These are phyloP conservation scores for Epicampocera succincta DNA, from an alignment of 2,888 invertebrate genomes.

Conservation along the genomic window DNA sequence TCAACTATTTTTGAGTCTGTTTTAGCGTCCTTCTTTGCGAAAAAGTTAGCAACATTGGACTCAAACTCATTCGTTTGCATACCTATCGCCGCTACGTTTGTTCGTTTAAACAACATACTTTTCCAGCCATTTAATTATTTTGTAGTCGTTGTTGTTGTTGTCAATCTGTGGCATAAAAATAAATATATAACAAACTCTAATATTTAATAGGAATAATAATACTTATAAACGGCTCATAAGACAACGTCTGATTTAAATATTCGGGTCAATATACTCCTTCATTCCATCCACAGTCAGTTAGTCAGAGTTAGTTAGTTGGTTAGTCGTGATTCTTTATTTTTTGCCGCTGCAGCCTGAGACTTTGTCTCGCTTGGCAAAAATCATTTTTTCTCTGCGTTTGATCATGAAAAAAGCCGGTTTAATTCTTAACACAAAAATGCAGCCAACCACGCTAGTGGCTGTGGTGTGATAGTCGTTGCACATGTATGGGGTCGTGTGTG, in stretches of 20 bases:
- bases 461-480: constrained; percentile 4
- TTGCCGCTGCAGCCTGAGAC: constrained; percentile 29
- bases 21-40: no score
- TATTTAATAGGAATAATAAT: constrained; percentile 24
- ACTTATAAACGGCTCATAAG: constrained; percentile 19
- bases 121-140: not conserved
- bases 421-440: constrained; percentile 63
- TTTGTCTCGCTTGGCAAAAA: constrained; percentile 57
- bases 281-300: constrained; percentile 51
- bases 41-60: no score
- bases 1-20: no score
- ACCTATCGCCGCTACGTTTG: not conserved
- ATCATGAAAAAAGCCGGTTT: constrained; percentile 69
- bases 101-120: constrained; percentile 4
- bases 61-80: no score
- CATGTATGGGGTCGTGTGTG: constrained; percentile 4
- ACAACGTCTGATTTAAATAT: constrained; percentile 55
- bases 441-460: constrained; percentile 54
- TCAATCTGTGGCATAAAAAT: constrained; percentile 37
- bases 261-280: constrained; percentile 61
- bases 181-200: constrained; percentile 36
- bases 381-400: constrained; percentile 48
- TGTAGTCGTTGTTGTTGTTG: no score
- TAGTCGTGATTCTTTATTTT: not conserved
- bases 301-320: constrained; percentile 37